Conservation (phyloP, 2,113 vertebrate genomes). For the Naja naja region DNA sequence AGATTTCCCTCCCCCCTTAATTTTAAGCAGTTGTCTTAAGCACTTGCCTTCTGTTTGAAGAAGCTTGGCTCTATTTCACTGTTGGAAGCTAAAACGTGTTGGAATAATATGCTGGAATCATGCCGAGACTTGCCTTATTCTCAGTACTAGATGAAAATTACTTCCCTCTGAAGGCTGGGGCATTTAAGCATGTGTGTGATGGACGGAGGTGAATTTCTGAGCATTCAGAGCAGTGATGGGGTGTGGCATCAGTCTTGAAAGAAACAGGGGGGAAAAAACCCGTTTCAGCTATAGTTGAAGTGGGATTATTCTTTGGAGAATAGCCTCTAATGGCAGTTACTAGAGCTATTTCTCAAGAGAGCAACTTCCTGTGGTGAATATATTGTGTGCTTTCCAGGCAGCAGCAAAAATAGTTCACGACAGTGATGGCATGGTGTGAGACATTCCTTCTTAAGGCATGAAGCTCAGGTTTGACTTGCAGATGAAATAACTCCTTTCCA, state of each 20-base stretch:
- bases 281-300: not conserved
- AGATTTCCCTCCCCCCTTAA: not conserved
- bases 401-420: not conserved
- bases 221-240: not conserved
- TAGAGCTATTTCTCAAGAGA: not conserved
- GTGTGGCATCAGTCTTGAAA: not conserved
- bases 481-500: not conserved
- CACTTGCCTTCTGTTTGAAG: not conserved
- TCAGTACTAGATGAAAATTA: not conserved
- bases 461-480: not conserved
- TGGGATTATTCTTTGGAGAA: not conserved
- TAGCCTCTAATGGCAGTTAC: not conserved
- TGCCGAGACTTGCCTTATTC: not conserved
- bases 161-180: not conserved
- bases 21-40: not conserved
- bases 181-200: not conserved
- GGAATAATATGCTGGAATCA: slow-evolving; percentile 14
- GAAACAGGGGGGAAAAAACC: not conserved
- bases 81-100: slow-evolving; percentile 2
- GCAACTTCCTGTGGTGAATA: not conserved
- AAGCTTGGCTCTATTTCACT: not conserved
- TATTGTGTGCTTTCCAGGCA: not conserved
- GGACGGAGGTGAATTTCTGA: not conserved
- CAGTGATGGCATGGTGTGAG: not conserved
- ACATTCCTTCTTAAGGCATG: not conserved